Base-by-base conservation (phyloP, 1,140 invertebrate genomes). In the Asobara japonica region DNA sequence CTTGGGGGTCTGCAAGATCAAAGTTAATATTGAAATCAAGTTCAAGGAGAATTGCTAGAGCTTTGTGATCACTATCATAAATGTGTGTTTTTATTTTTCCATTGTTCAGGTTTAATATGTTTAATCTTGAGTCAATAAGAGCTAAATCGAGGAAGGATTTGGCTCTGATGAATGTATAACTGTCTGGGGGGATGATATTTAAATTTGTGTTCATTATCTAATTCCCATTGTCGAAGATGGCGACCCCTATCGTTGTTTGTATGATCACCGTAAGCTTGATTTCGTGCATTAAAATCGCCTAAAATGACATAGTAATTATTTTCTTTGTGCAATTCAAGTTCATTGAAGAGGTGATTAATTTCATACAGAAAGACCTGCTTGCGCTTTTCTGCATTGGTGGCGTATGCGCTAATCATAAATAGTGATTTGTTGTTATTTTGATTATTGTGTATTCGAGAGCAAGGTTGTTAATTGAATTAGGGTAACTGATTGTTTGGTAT, bases 391-490 rank as follows among this genome's bases (percentile, higher is more conserved):
- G 30, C 38, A 11, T 38, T 45, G 0, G 65, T 66, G 10, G 38
- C 65, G 13, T 66, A 66, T 0, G 25, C 10, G 16, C 65, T 66
- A 3, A 66, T 29, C 8, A 66, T 45, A n/a, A 45, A 36, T 2
- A 18, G 2, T 22, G 4, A 10, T 33, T 45, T 66, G 10, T 48
- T 25, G 13, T n/a, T 5, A 86, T 27, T 66, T 69, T 56, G 29
- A 69, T 36, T 89, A 1, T 78, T 84, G 11, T 87, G 83, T 0
- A 86, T 79, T 3, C 48, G 1, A 69, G 7, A 22, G 51, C 18
- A 33, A 10, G 6, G 10, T 69, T 69, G 2, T 56, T 69, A 3
- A 3, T 11, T 56, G 66, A 69, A 1, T 4, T 18, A 5, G 66
- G 66, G 2, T 1, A 33, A 18, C 13, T 33, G 16, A 69, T 0